Percentiles rank a stretch among this genome's conserved stretches.
Conservation (phyloP, 1,140 invertebrate genomes). For the Arctopsyche grandis region DNA sequence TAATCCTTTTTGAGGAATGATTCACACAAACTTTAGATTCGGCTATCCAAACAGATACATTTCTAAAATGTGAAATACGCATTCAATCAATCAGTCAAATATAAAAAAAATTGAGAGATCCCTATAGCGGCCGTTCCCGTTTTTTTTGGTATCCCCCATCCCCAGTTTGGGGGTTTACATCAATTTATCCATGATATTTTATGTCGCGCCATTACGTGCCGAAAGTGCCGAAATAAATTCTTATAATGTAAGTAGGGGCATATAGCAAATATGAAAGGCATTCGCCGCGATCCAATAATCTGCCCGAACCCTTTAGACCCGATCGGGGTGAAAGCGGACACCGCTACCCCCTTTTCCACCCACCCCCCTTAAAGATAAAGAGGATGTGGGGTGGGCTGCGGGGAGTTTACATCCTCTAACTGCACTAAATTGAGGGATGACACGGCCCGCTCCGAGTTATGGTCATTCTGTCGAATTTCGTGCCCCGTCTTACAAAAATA, state of each 20-base stretch:
- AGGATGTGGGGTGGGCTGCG: background rate
- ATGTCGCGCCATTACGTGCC: slow-evolving; percentile 51
- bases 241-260: slow-evolving; percentile 54
- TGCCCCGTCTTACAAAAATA: slow-evolving; percentile 43
- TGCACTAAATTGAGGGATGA: slow-evolving; percentile 51
- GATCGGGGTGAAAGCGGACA: background rate
- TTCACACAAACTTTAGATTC: too few species aligned
- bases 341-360: background rate
- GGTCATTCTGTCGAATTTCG: slow-evolving; percentile 52
- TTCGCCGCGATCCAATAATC: slow-evolving; percentile 54
- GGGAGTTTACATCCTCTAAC: slow-evolving; percentile 39
- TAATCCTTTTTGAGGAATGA: too few species aligned
- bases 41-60: too few species aligned
- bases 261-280: slow-evolving; percentile 54
- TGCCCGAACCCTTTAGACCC: slow-evolving; percentile 15
- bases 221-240: slow-evolving; percentile 55
- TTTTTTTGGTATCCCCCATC: background rate
- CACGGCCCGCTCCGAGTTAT: slow-evolving; percentile 45
- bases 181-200: slow-evolving; percentile 54
- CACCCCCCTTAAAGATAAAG: background rate
- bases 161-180: slow-evolving; percentile 36
- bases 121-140: background rate
- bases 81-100: too few species aligned
- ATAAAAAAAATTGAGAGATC: too few species aligned
- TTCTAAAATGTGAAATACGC: too few species aligned